Evolutionary conservation across 2,113 vertebrate species (phyloP), one percentile per base, ranked within the genome.

Genomic region (Ameiurus melas): DNA sequence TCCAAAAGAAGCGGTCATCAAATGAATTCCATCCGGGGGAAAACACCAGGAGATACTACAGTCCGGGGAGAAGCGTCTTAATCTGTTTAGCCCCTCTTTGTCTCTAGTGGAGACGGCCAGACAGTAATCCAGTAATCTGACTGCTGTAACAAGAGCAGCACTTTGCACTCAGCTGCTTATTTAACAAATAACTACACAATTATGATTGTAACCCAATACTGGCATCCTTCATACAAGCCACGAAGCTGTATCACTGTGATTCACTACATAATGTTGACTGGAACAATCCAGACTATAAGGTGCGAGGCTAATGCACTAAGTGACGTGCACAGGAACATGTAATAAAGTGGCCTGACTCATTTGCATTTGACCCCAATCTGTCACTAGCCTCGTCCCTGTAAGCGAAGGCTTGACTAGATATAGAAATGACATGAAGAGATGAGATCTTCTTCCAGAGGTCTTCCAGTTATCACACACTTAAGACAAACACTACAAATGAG

Each of bases 21-120:
- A n/a, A 58, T 30, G 53, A 68, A 79, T 85, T 83, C 58, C 83
- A 70, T 85, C 30, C 0, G 27, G 36, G 33, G 27, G 82, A 84
- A 85, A 75, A 60, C 88, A 86, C 57, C 90, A 75, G 66, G 90
- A 92, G 80, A 92, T 91, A 87, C 89, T 90, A 58, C 90, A 68
- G 88, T 91, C 92, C 90, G 33, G 93, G 92, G 36, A 94, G 91
- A 93, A 53, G 89, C 75, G 71, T 86, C 86, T 43, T 97, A 97
- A 97, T 96, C 96, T 91, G 91, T 94, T 97, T 95, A 96, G 90
- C 92, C 88, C 89, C 92, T 90, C 89, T 90, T 58, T 83, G 64
- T 90, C 84, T 87, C 51, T 55, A 60, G 57, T 89, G 81, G 78
- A 81, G 78, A 58, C 16, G 5, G 1, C 55, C 33, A 90, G 89